A percentile compares a stretch with the other conserved stretches of the same genome.
phyloP scores from a whole-genome alignment of 1,140 invertebrate genomes.

The Leptoteleia sp. region DNA sequence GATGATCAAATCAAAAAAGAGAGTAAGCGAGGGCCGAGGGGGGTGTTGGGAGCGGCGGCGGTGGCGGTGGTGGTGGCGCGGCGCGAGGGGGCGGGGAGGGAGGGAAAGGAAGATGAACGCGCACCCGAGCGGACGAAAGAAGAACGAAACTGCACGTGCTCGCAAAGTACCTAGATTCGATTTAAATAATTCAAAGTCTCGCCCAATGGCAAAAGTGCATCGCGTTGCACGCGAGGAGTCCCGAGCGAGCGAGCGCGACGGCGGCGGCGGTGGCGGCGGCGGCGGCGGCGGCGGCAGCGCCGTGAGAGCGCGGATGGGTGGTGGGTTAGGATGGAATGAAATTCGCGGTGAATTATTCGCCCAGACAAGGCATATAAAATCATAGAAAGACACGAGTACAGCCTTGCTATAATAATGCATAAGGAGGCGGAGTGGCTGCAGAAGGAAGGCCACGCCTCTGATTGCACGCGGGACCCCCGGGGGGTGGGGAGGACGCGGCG shows the following conservation, averaged over 20 bases:
- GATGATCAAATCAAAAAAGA: too few species aligned
- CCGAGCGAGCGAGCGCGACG: conserved; percentile 5
- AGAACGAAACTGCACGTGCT: conserved; percentile 44
- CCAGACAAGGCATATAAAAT: conserved; percentile 78
- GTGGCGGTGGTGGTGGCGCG: too few species aligned
- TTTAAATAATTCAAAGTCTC: conserved; percentile 64
- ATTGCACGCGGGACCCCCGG: conserved; percentile 22
- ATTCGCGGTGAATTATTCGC: conserved; percentile 73
- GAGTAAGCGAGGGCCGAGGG: too few species aligned
- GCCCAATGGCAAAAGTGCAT: conserved; percentile 65
- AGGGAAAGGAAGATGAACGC: not conserved
- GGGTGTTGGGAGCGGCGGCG: too few species aligned
- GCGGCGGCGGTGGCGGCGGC: not conserved
- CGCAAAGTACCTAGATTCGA: conserved; percentile 61
- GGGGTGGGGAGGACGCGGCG: conserved; percentile 3
- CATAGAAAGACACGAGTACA: conserved; percentile 74
- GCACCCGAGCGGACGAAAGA: not conserved
- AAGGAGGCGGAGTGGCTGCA: conserved; percentile 76
- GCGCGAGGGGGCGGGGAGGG: too few species aligned
- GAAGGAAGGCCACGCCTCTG: conserved; percentile 65
- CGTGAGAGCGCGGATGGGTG: conserved; percentile 27
- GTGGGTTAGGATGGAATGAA: conserved; percentile 52
- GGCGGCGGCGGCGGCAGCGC: not conserved
- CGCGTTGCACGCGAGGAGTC: conserved; percentile 55
- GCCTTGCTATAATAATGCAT: conserved; percentile 80